phyloP scores from a whole-genome alignment of 2,113 vertebrate genomes.

The Melanocharis versteri region DNA sequence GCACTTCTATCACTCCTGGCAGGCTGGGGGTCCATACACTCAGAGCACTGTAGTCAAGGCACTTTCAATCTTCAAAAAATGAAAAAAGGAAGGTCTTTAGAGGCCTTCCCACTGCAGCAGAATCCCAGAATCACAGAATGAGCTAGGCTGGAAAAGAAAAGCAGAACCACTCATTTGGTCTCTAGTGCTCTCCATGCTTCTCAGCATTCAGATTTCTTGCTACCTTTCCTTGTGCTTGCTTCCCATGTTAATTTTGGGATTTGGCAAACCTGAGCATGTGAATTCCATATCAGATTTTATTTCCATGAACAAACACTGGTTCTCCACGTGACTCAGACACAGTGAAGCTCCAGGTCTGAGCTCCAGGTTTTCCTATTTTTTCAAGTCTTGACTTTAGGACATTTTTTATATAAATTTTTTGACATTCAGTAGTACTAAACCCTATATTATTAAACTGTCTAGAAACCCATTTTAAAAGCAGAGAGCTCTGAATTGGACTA shows the following conservation, averaged over 20 bases:
- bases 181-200: not conserved
- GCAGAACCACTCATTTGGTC: not conserved
- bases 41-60: not conserved
- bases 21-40: not conserved
- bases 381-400: not conserved
- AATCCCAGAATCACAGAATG: not conserved
- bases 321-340: not conserved
- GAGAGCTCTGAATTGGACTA: not conserved
- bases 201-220: not conserved
- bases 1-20: not conserved
- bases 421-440: not conserved
- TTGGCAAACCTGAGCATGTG: not conserved
- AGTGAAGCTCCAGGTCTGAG: not conserved
- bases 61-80: not conserved
- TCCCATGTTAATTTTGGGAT: not conserved
- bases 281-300: not conserved
- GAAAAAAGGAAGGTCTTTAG: not conserved
- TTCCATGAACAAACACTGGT: not conserved
- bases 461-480: not conserved
- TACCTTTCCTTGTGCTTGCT: not conserved
- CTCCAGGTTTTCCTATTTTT: not conserved
- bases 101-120: not conserved
- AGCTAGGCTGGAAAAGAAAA: not conserved
- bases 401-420: not conserved
- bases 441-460: not conserved